Conservation (phyloP, 2,113 vertebrate genomes). For the Pungitius pungitius region DNA sequence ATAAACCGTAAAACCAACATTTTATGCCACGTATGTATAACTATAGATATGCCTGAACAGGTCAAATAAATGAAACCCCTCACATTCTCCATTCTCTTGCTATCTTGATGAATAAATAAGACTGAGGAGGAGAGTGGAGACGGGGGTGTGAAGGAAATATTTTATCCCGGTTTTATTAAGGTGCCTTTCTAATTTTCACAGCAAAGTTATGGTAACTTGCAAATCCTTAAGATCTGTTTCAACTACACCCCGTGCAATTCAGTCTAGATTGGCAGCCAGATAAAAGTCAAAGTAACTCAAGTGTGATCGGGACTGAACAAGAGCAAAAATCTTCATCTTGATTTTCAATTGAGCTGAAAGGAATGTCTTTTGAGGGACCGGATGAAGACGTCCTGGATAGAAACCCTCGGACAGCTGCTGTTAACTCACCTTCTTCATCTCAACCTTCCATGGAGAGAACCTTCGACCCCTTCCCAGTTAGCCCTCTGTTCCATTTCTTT, state of each 20-base stretch:
- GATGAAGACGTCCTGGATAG: not conserved
- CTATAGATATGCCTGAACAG: not conserved
- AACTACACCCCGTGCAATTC: slow-evolving; percentile 3
- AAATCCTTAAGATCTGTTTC: slow-evolving; percentile 13
- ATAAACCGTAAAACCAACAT: not conserved
- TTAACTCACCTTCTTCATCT: slow-evolving; percentile 19
- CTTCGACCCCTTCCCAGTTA: slow-evolving; percentile 25
- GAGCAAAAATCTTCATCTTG: slow-evolving; percentile 25
- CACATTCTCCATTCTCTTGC: not conserved
- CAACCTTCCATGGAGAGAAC: slow-evolving; percentile 12
- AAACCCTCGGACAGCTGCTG: slow-evolving; percentile 23
- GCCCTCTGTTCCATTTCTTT: not conserved
- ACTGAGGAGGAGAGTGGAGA: not conserved
- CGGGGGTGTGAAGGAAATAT: slow-evolving; percentile 3
- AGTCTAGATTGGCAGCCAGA: not conserved
- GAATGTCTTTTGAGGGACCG: not conserved
- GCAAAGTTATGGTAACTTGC: slow-evolving; percentile 30
- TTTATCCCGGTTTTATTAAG: slow-evolving; percentile 12
- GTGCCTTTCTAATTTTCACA: not conserved
- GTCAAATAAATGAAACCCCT: not conserved
- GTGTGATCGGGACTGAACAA: not conserved
- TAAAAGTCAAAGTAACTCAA: not conserved
- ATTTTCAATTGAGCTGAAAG: slow-evolving; percentile 15
- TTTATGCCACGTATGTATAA: not conserved
- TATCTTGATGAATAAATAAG: not conserved